Conservation (phyloP, 2,797 vertebrate genomes). For the Melanotaenia parkinsoni region DNA sequence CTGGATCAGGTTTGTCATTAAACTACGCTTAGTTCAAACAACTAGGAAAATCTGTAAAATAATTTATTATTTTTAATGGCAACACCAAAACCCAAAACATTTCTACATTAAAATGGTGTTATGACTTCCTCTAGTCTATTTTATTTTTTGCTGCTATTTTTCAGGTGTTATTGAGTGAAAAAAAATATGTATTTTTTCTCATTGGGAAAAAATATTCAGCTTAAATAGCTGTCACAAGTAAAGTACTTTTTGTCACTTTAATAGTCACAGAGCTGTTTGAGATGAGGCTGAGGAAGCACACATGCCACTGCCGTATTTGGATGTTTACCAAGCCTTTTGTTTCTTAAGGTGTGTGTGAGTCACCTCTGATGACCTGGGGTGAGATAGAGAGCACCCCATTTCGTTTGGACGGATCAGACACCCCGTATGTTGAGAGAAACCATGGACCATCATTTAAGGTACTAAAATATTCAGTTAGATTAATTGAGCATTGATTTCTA, state of each 20-base stretch:
- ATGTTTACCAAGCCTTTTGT: slow-evolving; percentile 12
- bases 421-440: slow-evolving; percentile 91
- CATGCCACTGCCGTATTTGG: background rate
- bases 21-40: background rate
- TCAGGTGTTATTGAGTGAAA: background rate
- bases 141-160: background rate
- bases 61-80: background rate
- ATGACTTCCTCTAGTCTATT: background rate
- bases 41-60: background rate
- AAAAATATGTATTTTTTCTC: background rate
- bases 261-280: background rate
- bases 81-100: background rate
- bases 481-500: background rate
- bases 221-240: background rate
- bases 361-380: slow-evolving; percentile 98
- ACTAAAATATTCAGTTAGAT: background rate
- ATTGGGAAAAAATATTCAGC: background rate
- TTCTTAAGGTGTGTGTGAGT: slow-evolving; percentile 89
- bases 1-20: background rate
- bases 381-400: slow-evolving; percentile 97
- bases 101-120: background rate
- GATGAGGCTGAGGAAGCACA: background rate
- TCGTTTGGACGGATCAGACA: slow-evolving; percentile 92
- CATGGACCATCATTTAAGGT: slow-evolving; percentile 98
- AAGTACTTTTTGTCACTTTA: background rate